A percentile compares a stretch with the other conserved stretches of the same genome.
phyloP scores from a whole-genome alignment of 2,888 invertebrate species.

The Acrocyrtus sp. region DNA sequence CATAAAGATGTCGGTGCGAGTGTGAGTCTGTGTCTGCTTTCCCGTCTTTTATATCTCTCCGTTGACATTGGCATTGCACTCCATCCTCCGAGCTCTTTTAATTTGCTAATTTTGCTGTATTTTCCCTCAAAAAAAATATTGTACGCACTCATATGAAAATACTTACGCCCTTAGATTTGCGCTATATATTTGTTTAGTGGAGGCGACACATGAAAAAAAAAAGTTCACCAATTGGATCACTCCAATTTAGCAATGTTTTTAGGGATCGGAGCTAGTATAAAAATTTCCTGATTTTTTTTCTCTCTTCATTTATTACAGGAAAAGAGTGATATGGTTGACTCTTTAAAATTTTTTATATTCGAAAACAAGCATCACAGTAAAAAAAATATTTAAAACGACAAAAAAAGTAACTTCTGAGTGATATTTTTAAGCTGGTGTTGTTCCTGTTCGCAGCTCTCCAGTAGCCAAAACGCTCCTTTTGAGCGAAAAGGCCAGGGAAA shows the following conservation, averaged over 20 bases:
- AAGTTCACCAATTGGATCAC: too few relatives aligned
- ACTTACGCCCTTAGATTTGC: too few relatives aligned
- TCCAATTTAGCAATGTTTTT: too few relatives aligned
- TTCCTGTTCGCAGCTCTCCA: background rate
- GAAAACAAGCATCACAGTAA: too few relatives aligned
- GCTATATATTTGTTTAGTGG: too few relatives aligned
- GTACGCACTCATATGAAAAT: too few relatives aligned
- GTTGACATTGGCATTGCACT: constrained; percentile 48
- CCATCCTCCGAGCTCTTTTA: background rate
- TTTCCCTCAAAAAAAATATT: background rate
- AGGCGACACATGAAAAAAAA: too few relatives aligned
- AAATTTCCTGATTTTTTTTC: background rate
- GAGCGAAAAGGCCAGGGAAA: background rate
- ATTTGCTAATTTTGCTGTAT: background rate
- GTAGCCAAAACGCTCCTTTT: background rate
- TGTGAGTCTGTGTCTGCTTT: background rate
- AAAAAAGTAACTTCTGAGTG: background rate
- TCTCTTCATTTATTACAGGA: background rate
- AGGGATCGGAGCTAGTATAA: too few relatives aligned
- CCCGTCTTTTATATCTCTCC: background rate
- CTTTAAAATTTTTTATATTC: background rate
- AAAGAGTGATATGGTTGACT: background rate
- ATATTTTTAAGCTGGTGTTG: background rate
- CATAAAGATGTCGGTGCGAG: background rate
- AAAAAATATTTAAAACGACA: background rate